These are phyloP conservation scores for Syngnathus scovelli DNA, from an alignment of 2,113 vertebrate genomes.

Conservation along the genomic window DNA sequence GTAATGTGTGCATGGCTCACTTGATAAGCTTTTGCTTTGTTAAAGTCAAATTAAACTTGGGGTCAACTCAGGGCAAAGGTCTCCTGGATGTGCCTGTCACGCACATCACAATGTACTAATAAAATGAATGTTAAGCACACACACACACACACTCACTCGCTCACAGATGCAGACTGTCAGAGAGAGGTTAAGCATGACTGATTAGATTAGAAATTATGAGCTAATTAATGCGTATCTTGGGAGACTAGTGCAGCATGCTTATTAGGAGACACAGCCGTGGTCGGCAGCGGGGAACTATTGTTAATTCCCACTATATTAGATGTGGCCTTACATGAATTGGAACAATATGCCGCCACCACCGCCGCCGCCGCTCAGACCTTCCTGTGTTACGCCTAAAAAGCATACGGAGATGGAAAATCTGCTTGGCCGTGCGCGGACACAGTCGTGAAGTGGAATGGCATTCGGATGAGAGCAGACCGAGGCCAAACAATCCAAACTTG, in stretches of 20 bases:
- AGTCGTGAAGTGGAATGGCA: not conserved
- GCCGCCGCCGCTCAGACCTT: not conserved
- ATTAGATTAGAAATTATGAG: constrained; percentile 57
- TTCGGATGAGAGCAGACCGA: not conserved
- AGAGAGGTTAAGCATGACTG: constrained; percentile 47
- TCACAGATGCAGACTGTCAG: constrained; percentile 1
- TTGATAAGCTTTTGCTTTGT: constrained; percentile 32
- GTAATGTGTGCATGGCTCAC: not conserved
- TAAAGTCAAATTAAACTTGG: constrained; percentile 18
- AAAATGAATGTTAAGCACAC: constrained; percentile 14
- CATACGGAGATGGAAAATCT: constrained; percentile 14
- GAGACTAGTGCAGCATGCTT: constrained; percentile 49
- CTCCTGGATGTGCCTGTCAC: constrained; percentile 10
- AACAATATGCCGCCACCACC: not conserved
- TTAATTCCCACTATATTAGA: constrained; percentile 21
- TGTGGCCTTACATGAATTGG: not conserved
- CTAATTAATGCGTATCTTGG: constrained; percentile 59
- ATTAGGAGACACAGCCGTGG: constrained; percentile 23
- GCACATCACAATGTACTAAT: constrained; percentile 18
- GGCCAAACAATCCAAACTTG: not conserved
- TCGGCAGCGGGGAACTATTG: constrained; percentile 12
- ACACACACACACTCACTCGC: not conserved
- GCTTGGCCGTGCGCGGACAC: not conserved
- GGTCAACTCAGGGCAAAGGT: constrained; percentile 44
- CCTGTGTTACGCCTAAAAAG: constrained; percentile 16